Percentiles rank a stretch among this genome's conserved stretches.
Conservation (phyloP, 2,113 vertebrate genomes). For the Pycnonotus jocosus region DNA sequence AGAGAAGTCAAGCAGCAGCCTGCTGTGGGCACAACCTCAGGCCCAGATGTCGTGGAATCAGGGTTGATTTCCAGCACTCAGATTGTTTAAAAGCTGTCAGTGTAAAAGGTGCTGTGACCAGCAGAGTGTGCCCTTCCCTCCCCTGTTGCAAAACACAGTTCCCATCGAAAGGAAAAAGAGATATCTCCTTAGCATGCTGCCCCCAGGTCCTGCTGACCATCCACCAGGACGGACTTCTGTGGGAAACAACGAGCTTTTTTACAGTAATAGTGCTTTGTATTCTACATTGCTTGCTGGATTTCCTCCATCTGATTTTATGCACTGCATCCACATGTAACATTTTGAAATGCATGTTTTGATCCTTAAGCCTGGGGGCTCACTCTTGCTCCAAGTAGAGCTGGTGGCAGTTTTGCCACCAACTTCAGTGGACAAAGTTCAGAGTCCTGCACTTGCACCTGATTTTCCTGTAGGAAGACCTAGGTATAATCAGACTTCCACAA, state of each 20-base stretch:
- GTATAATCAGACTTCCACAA: neutral
- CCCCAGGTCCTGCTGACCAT: neutral
- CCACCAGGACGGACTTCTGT: neutral
- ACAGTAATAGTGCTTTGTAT: neutral
- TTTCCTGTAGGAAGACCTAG: neutral
- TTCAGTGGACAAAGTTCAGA: neutral
- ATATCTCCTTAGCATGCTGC: constrained; percentile 55
- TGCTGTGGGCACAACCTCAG: neutral
- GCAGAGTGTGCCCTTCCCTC: constrained; percentile 56
- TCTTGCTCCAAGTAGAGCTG: neutral
- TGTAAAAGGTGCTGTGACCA: constrained; percentile 37
- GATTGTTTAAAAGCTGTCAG: neutral
- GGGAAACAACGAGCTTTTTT: neutral
- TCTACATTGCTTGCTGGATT: neutral
- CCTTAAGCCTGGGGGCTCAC: neutral
- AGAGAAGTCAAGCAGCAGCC: neutral
- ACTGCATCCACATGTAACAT: neutral
- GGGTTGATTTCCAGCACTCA: neutral
- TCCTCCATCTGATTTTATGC: neutral
- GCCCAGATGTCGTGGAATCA: neutral
- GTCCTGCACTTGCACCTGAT: neutral
- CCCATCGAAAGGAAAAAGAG: neutral
- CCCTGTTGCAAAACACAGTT: constrained; percentile 42
- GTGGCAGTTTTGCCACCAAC: neutral
- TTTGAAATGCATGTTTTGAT: neutral